Evolutionary conservation across 2,113 vertebrate genomes (phyloP).

Genomic region (Cyanoramphus novaezelandiae): DNA sequence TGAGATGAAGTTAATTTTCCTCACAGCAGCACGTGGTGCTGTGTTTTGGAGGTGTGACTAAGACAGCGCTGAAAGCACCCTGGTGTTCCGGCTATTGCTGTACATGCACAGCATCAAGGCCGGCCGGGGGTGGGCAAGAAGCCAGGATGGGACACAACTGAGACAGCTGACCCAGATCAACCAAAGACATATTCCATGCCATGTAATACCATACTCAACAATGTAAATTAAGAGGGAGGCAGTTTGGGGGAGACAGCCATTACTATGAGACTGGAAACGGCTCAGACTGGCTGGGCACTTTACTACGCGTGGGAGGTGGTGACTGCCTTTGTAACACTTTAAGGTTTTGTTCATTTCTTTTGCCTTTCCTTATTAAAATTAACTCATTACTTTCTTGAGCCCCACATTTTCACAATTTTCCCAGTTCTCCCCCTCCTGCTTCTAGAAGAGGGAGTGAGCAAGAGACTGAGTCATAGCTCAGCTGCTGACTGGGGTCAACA

Average conservation of each 20-base stretch:
- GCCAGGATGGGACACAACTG: background rate
- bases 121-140: background rate
- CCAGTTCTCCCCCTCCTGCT: background rate
- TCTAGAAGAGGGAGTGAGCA: rapidly evolving
- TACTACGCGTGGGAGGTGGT: background rate
- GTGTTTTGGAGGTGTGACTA: background rate
- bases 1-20: background rate
- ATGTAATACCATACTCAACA: background rate
- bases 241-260: rapidly evolving
- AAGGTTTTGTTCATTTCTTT: rapidly evolving
- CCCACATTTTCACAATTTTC: background rate
- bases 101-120: background rate
- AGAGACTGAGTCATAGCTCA: background rate
- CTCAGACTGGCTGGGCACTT: background rate
- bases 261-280: background rate
- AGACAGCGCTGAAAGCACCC: background rate
- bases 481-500: background rate
- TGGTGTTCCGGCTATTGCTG: background rate
- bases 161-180: background rate
- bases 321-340: background rate
- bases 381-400: background rate
- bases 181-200: background rate
- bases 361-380: background rate
- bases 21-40: rapidly evolving
- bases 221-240: background rate